Conservation (phyloP, 2,113 vertebrate genomes). For the Cryptotis parvus region DNA sequence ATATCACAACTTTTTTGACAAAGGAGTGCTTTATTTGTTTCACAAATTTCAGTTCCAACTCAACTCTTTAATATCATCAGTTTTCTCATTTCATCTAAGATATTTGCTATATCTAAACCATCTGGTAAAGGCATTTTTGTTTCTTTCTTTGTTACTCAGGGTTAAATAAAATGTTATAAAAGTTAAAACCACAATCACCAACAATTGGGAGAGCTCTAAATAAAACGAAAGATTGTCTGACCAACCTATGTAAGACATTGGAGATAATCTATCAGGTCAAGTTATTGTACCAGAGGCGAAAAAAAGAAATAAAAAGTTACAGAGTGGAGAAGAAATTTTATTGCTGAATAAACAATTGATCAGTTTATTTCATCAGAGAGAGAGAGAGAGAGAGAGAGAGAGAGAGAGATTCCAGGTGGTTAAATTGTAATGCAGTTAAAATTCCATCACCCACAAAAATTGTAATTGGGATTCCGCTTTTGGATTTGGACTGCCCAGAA, state of each 20-base stretch:
- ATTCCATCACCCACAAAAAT: constrained; percentile 75
- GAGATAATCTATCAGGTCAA: constrained; percentile 57
- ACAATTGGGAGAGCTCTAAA: neutral
- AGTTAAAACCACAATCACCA: constrained; percentile 48
- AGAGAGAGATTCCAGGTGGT: constrained; percentile 62
- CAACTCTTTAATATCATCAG: neutral
- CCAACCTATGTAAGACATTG: constrained; percentile 16
- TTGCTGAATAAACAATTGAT: constrained; percentile 62
- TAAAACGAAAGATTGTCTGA: constrained; percentile 35
- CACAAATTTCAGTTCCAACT: constrained; percentile 35
- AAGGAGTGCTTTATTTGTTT: neutral
- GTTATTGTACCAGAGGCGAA: constrained; percentile 57
- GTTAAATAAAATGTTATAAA: constrained; percentile 60
- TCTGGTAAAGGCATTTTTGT: constrained; percentile 48
- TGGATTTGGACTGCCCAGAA: constrained; percentile 64
- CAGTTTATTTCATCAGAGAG: constrained; percentile 68
- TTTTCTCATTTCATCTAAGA: constrained; percentile 29
- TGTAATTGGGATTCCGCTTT: constrained; percentile 73
- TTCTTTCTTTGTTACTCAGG: constrained; percentile 50
- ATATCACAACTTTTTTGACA: neutral
- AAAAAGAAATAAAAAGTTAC: constrained; percentile 65
- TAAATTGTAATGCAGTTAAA: constrained; percentile 69
- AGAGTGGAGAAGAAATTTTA: constrained; percentile 73
- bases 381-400: neutral
- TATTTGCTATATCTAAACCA: constrained; percentile 52